Percentiles rank a stretch among this genome's conserved stretches.
Conservation (phyloP, 2,888 invertebrate genomes). For the Ormia ochracea region DNA sequence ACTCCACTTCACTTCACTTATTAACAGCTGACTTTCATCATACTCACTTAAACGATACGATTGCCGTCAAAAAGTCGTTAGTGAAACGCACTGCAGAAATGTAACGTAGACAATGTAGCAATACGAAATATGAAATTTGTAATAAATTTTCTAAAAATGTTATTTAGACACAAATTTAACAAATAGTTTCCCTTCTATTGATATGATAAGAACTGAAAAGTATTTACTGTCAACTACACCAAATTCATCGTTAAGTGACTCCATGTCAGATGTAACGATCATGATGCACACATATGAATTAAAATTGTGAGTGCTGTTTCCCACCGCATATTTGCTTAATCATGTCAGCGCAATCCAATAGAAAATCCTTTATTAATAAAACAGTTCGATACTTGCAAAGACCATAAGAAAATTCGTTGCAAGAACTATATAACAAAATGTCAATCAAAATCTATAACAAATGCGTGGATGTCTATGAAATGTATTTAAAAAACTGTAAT, state of each 20-base stretch:
- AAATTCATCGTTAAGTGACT: neutral
- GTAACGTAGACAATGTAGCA: too few relatives aligned
- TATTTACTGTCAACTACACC: neutral
- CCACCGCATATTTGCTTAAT: slow-evolving; percentile 21
- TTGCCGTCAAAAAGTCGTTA: too few relatives aligned
- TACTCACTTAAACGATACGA: too few relatives aligned
- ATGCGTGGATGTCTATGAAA: slow-evolving; percentile 36
- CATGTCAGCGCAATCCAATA: slow-evolving; percentile 11
- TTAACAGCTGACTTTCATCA: too few relatives aligned
- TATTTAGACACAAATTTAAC: neutral
- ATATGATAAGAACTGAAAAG: neutral
- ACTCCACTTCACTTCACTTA: too few relatives aligned
- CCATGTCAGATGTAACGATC: neutral
- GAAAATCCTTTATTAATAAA: neutral
- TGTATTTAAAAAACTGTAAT: too few relatives aligned
- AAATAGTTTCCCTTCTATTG: too few relatives aligned
- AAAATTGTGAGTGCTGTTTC: neutral
- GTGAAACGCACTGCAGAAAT: too few relatives aligned
- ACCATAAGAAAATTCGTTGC: slow-evolving; percentile 5
- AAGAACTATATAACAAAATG: neutral
- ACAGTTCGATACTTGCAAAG: neutral
- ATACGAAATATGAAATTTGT: neutral
- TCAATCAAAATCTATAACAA: slow-evolving; percentile 27
- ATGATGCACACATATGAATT: neutral
- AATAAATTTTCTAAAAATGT: neutral